Base-by-base conservation (phyloP, 2,888 invertebrate genomes). In the Brassicogethes aeneus region DNA sequence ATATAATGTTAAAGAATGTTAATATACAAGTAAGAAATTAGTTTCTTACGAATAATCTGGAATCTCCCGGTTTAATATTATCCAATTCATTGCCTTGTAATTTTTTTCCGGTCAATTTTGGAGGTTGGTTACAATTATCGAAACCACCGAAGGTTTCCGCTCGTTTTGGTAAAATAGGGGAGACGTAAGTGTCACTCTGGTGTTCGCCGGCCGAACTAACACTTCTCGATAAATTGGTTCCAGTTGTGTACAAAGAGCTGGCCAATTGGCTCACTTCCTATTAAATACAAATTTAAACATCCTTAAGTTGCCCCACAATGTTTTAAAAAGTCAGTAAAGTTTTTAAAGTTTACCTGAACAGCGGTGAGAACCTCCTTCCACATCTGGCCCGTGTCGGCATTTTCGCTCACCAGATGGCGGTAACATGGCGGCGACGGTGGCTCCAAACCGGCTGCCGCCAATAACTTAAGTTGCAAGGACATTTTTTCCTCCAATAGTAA, bases 81-180 rank as follows among this genome's bases (percentile, higher is more conserved):
- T 68, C 68, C 36, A 67, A 55, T 45, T 69, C 69, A 14, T 66
- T 65, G 17, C 63, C 68, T 39, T 63, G 59, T 23, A 63, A 47
- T 48, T 67, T 68, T 45, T 62, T 67, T 12, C 64, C 64, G 17
- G 64, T 43, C 33, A 65, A 43, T 46, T 66, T 66, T 16, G 64
- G 51, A 10, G 63, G 61, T 40, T 61, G 65, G 47, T 58, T 61
- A 3, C 61, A 57, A 55, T 76, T 76, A 70, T 95, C 95, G 61
- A 95, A 95, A 5, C 95, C 95, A 1, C 93, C 93, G 69, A 95
- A 96, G 2, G 95, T 95, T 70, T 95, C 95, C 0, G 95, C 95
- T 17, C 95, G 76, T 55, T 92, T 85, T 13, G 95, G 94, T 46
- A 95, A 69, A 29, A 86, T 84, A 12, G 91, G 87, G 16, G 89